Evolutionary conservation across 1,140 invertebrate genomes (phyloP).

Genomic region (Oncopeltus fasciatus): DNA sequence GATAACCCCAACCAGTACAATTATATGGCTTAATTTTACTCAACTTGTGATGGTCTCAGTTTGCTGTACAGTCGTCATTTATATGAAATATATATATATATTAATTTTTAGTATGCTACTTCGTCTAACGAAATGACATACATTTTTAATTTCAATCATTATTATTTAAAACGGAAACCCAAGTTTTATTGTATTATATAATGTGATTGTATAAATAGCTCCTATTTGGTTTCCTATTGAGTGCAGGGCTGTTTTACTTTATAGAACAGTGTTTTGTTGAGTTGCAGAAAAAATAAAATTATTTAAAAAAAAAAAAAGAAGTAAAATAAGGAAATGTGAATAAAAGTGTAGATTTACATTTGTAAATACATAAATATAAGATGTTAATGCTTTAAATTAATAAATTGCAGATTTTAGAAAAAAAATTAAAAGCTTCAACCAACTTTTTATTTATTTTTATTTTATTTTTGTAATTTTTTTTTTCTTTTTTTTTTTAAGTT

Average conservation of each 20-base stretch:
- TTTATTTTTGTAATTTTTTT: no score
- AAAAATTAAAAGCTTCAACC: no score
- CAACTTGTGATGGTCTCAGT: not conserved
- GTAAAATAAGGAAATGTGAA: no score
- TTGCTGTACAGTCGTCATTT: constrained; percentile 1
- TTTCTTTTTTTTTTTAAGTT: no score
- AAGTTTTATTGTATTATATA: constrained; percentile 1
- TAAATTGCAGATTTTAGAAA: no score
- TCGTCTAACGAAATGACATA: not conserved
- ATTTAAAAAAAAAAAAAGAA: no score
- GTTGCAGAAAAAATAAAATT: no score
- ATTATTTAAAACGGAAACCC: not conserved
- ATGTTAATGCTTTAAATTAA: no score
- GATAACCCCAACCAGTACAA: constrained; percentile 97
- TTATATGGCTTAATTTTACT: constrained; percentile 72
- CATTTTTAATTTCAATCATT: not conserved
- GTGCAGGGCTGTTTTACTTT: constrained; percentile 1
- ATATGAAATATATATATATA: constrained; percentile 4
- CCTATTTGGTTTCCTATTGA: not conserved
- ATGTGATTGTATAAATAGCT: constrained; percentile 2
- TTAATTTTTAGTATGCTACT: constrained; percentile 5
- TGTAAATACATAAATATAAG: no score
- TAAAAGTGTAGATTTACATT: no score
- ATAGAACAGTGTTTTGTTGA: no score
- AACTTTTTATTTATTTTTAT: no score